Percentiles rank a stretch among this genome's conserved stretches.
Conservation (phyloP, 2,797 vertebrate species). For the Kryptopterus vitreolus region DNA sequence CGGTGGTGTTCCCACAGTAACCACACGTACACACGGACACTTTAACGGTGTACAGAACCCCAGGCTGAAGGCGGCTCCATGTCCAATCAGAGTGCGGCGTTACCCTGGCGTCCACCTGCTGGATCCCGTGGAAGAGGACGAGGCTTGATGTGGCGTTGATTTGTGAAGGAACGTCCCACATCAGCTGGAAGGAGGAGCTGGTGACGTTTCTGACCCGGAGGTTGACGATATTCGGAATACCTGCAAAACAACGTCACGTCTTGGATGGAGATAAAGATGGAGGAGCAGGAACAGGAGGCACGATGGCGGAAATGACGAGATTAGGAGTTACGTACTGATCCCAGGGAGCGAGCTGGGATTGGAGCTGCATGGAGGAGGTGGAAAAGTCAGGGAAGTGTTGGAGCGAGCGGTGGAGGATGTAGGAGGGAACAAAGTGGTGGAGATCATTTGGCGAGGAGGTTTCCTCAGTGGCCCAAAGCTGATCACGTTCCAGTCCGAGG, state of each 20-base stretch:
- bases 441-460: neutral
- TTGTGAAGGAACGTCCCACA: conserved; percentile 8
- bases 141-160: neutral
- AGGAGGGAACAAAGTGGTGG: neutral
- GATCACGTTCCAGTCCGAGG: neutral
- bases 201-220: conserved; percentile 9
- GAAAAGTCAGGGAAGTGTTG: conserved; percentile 8
- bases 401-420: neutral
- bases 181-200: neutral
- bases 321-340: conserved; percentile 18
- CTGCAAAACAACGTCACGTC: neutral
- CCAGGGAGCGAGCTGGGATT: neutral
- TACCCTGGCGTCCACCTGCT: neutral
- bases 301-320: neutral
- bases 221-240: conserved; percentile 7
- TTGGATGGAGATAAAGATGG: neutral
- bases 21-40: conserved; percentile 12
- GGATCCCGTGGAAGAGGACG: neutral
- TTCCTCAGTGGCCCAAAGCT: conserved; percentile 23
- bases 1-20: conserved; percentile 6
- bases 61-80: conserved; percentile 10
- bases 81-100: neutral
- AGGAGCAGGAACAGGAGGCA: neutral
- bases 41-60: conserved; percentile 6
- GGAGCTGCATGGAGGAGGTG: neutral